Conservation (phyloP, 1,140 invertebrate genomes). For the Bemisia tabaci region DNA sequence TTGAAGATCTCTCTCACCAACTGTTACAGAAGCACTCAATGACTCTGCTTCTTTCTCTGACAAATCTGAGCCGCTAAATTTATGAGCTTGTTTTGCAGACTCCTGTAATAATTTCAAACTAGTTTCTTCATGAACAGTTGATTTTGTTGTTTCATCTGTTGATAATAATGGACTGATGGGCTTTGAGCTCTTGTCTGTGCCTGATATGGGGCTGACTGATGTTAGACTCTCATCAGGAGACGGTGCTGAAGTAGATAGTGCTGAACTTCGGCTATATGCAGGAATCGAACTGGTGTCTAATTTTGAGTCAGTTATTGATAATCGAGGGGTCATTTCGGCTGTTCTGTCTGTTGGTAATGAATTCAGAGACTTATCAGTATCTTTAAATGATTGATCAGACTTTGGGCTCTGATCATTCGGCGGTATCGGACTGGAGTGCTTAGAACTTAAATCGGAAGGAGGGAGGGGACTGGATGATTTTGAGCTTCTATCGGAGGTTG, state of each 20-base stretch:
- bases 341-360: background rate
- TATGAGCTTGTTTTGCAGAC: background rate
- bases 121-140: background rate
- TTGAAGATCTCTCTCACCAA: background rate
- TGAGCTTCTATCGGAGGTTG: background rate
- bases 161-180: background rate
- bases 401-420: background rate
- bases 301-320: background rate
- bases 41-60: background rate
- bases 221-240: background rate
- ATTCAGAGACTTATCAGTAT: background rate
- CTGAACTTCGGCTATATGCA: background rate
- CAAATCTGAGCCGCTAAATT: background rate
- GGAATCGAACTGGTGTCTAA: background rate
- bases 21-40: background rate
- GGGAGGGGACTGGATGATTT: background rate
- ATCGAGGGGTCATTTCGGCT: background rate
- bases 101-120: background rate
- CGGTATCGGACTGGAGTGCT: background rate
- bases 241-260: background rate
- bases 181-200: background rate
- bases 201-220: background rate
- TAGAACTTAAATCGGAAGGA: background rate
- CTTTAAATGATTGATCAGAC: background rate
- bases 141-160: background rate